Percentiles rank a stretch among this genome's conserved stretches.
Evolutionary conservation across 2,797 vertebrate species (phyloP).

Genomic region (Emydoidea blandingii): DNA sequence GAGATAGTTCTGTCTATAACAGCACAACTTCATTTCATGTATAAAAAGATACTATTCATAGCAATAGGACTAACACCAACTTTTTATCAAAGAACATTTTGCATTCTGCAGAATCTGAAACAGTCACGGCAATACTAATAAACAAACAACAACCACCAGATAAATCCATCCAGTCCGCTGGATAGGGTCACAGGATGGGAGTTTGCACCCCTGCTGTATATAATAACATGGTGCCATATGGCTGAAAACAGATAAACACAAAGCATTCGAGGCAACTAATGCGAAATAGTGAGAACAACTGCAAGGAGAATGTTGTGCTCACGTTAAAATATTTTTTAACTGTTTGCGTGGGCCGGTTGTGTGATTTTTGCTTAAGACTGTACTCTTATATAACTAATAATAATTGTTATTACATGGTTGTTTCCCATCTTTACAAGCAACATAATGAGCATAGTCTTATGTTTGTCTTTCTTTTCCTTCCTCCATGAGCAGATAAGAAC

Average conservation of each 20-base stretch:
- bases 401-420: background rate
- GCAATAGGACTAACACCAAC: background rate
- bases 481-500: slow-evolving; percentile 22
- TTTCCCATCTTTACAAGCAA: background rate
- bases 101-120: background rate
- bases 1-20: background rate
- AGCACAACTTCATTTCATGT: background rate
- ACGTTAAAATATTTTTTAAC: background rate
- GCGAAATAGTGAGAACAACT: background rate
- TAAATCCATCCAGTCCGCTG: background rate
- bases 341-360: rapidly evolving
- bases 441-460: rapidly evolving
- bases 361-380: background rate
- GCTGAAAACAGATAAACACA: background rate
- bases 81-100: background rate
- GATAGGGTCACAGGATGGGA: background rate
- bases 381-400: background rate
- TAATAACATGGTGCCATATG: rapidly evolving
- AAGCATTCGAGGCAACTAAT: background rate
- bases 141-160: background rate
- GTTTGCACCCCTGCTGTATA: rapidly evolving
- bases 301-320: background rate
- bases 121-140: rapidly evolving
- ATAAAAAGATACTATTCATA: background rate
- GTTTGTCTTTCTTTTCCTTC: slow-evolving; percentile 36